Evolutionary conservation across 1,140 invertebrate species (phyloP).

Genomic region (Hyphantria cunea): DNA sequence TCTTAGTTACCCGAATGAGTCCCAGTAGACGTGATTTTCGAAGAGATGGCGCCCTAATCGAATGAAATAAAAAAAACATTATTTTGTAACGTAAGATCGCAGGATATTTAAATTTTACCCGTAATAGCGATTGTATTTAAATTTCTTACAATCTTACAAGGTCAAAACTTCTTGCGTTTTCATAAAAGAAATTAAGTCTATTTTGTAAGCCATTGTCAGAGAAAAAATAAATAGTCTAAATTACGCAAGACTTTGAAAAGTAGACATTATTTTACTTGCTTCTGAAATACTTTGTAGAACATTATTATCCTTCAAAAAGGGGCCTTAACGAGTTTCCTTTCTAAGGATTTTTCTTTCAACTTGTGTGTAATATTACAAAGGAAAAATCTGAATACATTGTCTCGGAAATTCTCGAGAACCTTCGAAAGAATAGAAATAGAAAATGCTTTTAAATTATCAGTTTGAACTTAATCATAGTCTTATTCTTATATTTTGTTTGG

Average conservation of each 20-base stretch:
- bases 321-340: conserved; percentile 22
- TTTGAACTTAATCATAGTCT: too few relatives aligned
- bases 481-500: neutral
- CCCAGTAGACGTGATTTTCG: conserved; percentile 9
- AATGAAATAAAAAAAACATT: neutral
- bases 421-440: neutral
- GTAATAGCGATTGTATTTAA: neutral
- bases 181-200: too few relatives aligned
- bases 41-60: conserved; percentile 20
- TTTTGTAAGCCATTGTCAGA: neutral
- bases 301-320: conserved; percentile 14
- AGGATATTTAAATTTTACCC: too few relatives aligned
- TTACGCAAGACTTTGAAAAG: conserved; percentile 11
- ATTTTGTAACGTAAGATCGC: neutral
- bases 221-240: conserved; percentile 6
- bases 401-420: neutral
- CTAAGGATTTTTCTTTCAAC: conserved; percentile 19
- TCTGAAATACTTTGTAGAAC: conserved; percentile 15
- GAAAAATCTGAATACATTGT: conserved; percentile 22
- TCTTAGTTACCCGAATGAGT: conserved; percentile 5
- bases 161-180: too few relatives aligned
- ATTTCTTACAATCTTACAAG: too few relatives aligned
- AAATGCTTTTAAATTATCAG: neutral
- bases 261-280: conserved; percentile 22
- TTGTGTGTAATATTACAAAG: conserved; percentile 24